Evolutionary conservation across 2,113 vertebrate species (phyloP).

Genomic region (Tetraodon nigroviridis): DNA sequence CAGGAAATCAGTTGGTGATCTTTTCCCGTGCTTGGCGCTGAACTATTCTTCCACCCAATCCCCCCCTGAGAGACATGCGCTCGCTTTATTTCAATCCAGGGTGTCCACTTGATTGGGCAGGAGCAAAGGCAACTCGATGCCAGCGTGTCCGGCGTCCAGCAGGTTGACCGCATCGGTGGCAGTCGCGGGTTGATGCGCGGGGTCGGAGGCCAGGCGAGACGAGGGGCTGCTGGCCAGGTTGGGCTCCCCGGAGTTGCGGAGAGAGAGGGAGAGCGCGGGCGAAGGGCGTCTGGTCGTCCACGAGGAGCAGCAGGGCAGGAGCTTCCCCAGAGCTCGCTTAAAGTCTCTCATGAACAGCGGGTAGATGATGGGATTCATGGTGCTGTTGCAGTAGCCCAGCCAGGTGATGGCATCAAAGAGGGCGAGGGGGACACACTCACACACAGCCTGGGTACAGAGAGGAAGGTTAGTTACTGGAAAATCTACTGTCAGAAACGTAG

Average conservation of each 20-base stretch:
- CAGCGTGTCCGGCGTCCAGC: conserved; percentile 60
- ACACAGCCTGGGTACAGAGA: conserved; percentile 76
- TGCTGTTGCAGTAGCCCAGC: conserved; percentile 98
- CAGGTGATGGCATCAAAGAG: conserved; percentile 93
- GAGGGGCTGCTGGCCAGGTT: conserved; percentile 69
- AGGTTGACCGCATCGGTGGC: conserved; percentile 66
- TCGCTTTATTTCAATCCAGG: conserved; percentile 62
- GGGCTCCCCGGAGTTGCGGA: conserved; percentile 86
- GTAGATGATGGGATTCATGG: conserved; percentile 98
- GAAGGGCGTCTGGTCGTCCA: conserved; percentile 71
- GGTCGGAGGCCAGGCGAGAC: conserved; percentile 66
- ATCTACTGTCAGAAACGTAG: too few species aligned
- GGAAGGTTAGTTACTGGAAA: background rate
- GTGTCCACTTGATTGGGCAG: conserved; percentile 71
- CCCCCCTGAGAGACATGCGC: background rate
- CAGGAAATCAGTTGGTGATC: background rate
- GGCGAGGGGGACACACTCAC: conserved; percentile 78
- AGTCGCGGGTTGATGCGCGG: conserved; percentile 54
- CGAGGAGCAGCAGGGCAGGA: conserved; percentile 80
- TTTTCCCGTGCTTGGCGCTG: background rate
- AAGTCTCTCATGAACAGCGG: conserved; percentile 98
- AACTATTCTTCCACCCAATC: background rate
- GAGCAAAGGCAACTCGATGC: conserved; percentile 64
- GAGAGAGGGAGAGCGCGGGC: conserved; percentile 81
- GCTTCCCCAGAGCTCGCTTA: conserved; percentile 86